Evolutionary conservation across 2,797 vertebrate species (phyloP).

Genomic region (Chelidonichthys spinosus): DNA sequence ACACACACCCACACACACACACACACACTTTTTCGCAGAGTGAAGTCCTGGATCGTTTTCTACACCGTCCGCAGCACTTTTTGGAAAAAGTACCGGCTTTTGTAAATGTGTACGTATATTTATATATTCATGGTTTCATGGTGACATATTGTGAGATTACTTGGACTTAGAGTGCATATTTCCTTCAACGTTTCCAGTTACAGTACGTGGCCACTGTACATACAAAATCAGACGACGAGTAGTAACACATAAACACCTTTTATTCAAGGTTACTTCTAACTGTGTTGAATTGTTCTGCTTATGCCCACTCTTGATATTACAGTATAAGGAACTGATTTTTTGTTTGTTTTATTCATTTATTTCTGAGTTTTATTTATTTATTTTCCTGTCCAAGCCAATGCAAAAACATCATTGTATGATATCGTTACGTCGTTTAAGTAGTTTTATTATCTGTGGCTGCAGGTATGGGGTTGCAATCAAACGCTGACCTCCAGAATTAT

Average conservation of each 20-base stretch:
- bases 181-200: conserved; percentile 72
- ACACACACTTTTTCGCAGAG: conserved; percentile 60
- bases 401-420: conserved; percentile 76
- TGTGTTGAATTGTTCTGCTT: conserved; percentile 58
- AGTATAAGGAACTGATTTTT: conserved; percentile 42
- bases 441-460: conserved; percentile 60
- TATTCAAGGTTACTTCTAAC: conserved; percentile 65
- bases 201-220: conserved; percentile 70
- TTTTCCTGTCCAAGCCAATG: conserved; percentile 69
- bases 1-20: conserved; percentile 74
- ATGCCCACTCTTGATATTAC: conserved; percentile 57
- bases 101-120: conserved; percentile 85
- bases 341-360: conserved; percentile 35
- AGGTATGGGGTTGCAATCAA: conserved; percentile 55
- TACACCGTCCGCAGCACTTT: conserved; percentile 85
- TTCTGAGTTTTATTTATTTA: conserved; percentile 35
- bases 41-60: conserved; percentile 82
- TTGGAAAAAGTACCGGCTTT: conserved; percentile 78
- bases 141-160: conserved; percentile 70
- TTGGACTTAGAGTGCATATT: conserved; percentile 75
- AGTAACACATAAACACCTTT: conserved; percentile 46
- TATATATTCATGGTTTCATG: conserved; percentile 77
- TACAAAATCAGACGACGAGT: conserved; percentile 55
- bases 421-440: conserved; percentile 57
- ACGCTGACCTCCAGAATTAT: conserved; percentile 44